Conservation (phyloP, 2,888 invertebrate species). For the Tupiocoris notatus region DNA sequence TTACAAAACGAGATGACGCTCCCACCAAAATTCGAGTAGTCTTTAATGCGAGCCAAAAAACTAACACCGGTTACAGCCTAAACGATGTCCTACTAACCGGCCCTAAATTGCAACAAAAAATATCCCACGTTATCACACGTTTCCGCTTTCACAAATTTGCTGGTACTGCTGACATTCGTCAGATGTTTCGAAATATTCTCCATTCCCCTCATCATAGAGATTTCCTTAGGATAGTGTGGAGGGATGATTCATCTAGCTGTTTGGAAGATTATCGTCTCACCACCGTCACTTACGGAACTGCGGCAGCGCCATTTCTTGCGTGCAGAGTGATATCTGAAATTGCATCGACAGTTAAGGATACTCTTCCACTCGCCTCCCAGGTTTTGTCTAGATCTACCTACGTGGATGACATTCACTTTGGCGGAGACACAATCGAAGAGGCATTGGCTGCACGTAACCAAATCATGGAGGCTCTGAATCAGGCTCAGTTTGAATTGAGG, state of each 20-base stretch:
- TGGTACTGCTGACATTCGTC: conserved; percentile 4
- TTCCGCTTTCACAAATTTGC: neutral
- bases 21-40: conserved; percentile 14
- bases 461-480: neutral
- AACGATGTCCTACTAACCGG: conserved; percentile 9
- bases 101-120: neutral
- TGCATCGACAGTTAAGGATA: neutral
- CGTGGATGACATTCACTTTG: neutral
- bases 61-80: neutral
- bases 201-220: neutral
- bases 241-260: neutral
- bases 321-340: neutral
- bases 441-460: neutral
- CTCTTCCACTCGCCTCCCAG: neutral
- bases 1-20: neutral
- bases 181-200: conserved; percentile 9
- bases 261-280: neutral
- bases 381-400: neutral
- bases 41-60: neutral
- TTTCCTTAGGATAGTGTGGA: conserved; percentile 5
- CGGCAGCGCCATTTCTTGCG: neutral
- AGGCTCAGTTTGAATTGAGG: neutral
- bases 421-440: neutral
- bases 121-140: neutral
- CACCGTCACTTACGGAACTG: neutral